phyloP scores from a whole-genome alignment of 2,888 invertebrate genomes.

The Hymenopus coronatus region DNA sequence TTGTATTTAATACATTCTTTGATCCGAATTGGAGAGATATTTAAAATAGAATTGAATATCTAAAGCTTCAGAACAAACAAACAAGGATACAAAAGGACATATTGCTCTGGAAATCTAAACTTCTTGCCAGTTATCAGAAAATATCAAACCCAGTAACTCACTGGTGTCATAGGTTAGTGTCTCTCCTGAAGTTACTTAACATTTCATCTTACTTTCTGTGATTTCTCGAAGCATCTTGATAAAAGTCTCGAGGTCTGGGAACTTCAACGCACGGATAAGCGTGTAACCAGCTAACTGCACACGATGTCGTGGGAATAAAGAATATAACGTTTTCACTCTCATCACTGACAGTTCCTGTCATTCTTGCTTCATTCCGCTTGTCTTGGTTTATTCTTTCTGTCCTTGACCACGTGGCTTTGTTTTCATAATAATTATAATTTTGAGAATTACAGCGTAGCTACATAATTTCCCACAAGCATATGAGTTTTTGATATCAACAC shows the following conservation, averaged over 20 bases:
- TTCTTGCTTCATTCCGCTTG: neutral
- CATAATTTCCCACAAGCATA: too few species aligned
- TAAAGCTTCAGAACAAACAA: too few species aligned
- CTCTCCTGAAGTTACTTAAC: neutral
- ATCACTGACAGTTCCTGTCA: neutral
- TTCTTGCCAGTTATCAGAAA: too few species aligned
- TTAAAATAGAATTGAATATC: too few species aligned
- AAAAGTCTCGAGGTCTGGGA: neutral
- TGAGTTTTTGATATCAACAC: too few species aligned
- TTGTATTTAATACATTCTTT: too few species aligned
- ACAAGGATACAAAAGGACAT: too few species aligned
- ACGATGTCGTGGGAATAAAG: neutral
- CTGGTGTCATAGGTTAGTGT: too few species aligned
- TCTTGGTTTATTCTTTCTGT: neutral
- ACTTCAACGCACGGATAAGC: neutral
- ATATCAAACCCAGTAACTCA: too few species aligned
- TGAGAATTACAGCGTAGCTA: neutral
- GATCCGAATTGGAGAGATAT: too few species aligned
- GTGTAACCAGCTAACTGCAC: neutral
- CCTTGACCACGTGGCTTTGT: neutral
- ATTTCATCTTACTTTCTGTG: neutral
- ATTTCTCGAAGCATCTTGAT: neutral
- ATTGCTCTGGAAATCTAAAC: too few species aligned
- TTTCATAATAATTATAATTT: neutral
- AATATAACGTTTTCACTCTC: neutral